phyloP scores from a whole-genome alignment of 2,113 vertebrate species.

The Cyphomyrus discorhynchus region DNA sequence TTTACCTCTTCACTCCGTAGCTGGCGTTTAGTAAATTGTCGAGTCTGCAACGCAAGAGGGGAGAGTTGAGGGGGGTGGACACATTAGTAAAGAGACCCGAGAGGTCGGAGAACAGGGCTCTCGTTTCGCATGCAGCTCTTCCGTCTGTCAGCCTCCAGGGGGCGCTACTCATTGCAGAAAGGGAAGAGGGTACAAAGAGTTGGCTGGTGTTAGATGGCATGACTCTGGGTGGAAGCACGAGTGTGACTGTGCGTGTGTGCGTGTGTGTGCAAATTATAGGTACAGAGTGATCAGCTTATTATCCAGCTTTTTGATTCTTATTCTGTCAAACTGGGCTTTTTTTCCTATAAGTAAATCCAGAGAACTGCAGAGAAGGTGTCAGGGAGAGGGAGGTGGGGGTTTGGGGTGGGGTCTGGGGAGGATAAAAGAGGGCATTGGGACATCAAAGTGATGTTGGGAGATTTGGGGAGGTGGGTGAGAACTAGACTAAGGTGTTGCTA shows the following conservation, averaged over 20 bases:
- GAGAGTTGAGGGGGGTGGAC: slow-evolving; percentile 63
- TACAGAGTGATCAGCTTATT: neutral
- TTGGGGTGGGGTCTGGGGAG: neutral
- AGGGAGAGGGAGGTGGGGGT: slow-evolving; percentile 34
- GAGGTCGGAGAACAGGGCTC: slow-evolving; percentile 53
- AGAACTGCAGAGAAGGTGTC: slow-evolving; percentile 38
- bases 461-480: neutral
- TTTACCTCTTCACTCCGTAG: slow-evolving; percentile 97
- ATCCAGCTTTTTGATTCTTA: neutral
- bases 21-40: slow-evolving; percentile 98
- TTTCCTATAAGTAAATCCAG: neutral
- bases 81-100: slow-evolving; percentile 65
- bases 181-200: slow-evolving; percentile 12
- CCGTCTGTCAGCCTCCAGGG: slow-evolving; percentile 60
- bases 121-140: slow-evolving; percentile 58
- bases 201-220: slow-evolving; percentile 13
- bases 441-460: neutral
- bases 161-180: slow-evolving; percentile 49
- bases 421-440: neutral
- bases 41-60: slow-evolving; percentile 81
- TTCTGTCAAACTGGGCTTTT: neutral
- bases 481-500: neutral
- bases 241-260: slow-evolving; percentile 24
- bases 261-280: neutral
- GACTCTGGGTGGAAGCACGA: slow-evolving; percentile 11